Percentiles rank a stretch among this genome's conserved stretches.
Evolutionary conservation across 2,888 invertebrate genomes (phyloP).

Genomic region (Blera fallax): DNA sequence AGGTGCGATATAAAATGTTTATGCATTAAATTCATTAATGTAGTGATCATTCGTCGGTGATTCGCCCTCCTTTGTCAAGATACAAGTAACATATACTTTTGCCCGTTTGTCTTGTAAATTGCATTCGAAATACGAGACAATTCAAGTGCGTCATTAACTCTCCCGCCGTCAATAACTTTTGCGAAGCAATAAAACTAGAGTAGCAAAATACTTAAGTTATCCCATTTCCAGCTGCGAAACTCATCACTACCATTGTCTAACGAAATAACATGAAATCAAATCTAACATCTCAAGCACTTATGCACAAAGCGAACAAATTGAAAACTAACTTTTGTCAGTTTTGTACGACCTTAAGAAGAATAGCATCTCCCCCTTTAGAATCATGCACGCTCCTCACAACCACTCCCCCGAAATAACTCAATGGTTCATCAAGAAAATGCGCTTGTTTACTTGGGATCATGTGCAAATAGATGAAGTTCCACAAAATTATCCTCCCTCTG

Average conservation of each 20-base stretch:
- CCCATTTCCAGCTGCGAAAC: neutral
- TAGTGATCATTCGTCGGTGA: too few relatives aligned
- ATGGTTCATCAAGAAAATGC: conserved; percentile 44
- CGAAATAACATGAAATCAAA: conserved; percentile 42
- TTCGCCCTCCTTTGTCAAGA: too few relatives aligned
- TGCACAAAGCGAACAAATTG: conserved; percentile 60
- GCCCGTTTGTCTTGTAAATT: too few relatives aligned
- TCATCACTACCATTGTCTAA: conserved; percentile 18
- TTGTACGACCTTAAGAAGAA: neutral
- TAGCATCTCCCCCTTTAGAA: neutral
- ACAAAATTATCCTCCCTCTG: conserved; percentile 10
- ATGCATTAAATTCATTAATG: too few relatives aligned
- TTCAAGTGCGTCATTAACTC: neutral
- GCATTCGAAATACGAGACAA: neutral
- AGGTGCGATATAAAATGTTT: too few relatives aligned
- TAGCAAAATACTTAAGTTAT: neutral
- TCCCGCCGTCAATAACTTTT: neutral
- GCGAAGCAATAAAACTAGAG: neutral
- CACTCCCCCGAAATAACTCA: neutral
- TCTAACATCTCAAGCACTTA: conserved; percentile 53
- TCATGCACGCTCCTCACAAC: neutral
- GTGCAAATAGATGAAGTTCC: conserved; percentile 55
- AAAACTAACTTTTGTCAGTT: conserved; percentile 49
- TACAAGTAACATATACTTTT: too few relatives aligned
- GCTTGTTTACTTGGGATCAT: conserved; percentile 53